Base-by-base conservation (phyloP, 2,797 vertebrate genomes). In the Tapirus indicus region DNA sequence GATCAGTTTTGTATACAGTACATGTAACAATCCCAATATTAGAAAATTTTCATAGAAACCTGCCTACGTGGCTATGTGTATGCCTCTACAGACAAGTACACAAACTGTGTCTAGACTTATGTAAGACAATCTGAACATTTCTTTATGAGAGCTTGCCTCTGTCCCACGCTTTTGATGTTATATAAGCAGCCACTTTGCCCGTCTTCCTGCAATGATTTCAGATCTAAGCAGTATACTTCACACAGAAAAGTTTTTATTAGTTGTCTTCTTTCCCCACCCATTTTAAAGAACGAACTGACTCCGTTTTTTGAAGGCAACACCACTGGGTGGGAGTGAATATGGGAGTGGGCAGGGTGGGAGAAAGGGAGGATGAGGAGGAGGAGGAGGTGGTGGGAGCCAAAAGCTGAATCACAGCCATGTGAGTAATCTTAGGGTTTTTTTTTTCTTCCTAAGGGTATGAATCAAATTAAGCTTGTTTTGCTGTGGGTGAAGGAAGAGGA, bases 391-490 rank as follows among this genome's bases (percentile, higher is more conserved):
- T 98, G 97, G 96, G 91, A 98, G 99, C 98, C 98, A 99, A 98
- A 96, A 98, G 97, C 98, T 99, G 99, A 99, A 99, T 99, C 99
- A 99, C 98, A 98, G 98, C 98, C 98, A 98, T 98, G 98, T 99
- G 99, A 99, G 98, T 99, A 99, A 99, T 98, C 98, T 98, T 88
- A 97, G 83, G 18, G 94, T 97, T 98, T 98, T 98, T 96, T 98
- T 98, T 97, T 98, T 97, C 94, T 98, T 95, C 7, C 84, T 99
- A 96, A 98, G 98, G 98, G 98, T 98, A 99, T 99, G 98, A 99
- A 99, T 99, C 98, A 98, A 99, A 98, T 99, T 99, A 99, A 99
- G 98, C 98, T 98, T 99, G 98, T 99, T 99, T 99, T 99, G 98
- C 98, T 98, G 98, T 98, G 98, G 98, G 98, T 98, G 98, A 99